A percentile compares a stretch with the other conserved stretches of the same genome.
These are phyloP conservation scores for Crotalus horridus DNA, from an alignment of 2,113 vertebrate genomes.

Conservation along the genomic window DNA sequence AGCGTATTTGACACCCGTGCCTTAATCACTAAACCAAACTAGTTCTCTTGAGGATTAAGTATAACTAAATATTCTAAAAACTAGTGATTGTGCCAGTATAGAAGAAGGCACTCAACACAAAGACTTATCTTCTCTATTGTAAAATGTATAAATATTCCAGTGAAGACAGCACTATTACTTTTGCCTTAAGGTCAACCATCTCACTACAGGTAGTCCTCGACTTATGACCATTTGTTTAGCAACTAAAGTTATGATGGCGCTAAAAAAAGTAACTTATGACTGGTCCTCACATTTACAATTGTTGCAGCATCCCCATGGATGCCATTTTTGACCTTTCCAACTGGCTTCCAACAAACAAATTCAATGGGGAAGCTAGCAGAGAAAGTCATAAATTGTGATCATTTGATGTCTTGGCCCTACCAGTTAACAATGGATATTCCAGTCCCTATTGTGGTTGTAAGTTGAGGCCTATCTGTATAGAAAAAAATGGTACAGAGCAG, in stretches of 20 bases:
- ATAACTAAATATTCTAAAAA: background rate
- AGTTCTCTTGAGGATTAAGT: background rate
- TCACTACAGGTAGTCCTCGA: background rate
- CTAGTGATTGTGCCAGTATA: background rate
- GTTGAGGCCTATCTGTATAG: background rate
- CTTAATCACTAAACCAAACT: too few relatives aligned
- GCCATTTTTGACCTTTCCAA: too few relatives aligned
- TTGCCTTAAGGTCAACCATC: background rate
- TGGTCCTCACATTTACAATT: too few relatives aligned
- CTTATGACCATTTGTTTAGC: too few relatives aligned
- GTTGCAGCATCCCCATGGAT: too few relatives aligned
- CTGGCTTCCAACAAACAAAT: too few relatives aligned
- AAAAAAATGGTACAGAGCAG: background rate
- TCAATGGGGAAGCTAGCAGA: too few relatives aligned
- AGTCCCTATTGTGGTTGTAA: background rate
- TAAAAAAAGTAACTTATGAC: too few relatives aligned
- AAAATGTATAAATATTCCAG: background rate
- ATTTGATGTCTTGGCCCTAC: background rate
- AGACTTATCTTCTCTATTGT: background rate
- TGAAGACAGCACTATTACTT: background rate
- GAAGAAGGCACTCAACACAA: background rate
- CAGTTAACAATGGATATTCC: background rate
- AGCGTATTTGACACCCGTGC: too few relatives aligned
- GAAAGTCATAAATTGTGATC: background rate
- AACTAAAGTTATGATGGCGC: too few relatives aligned